These are phyloP conservation scores for Marmota monax DNA, from an alignment of 2,113 vertebrate species.

Conservation along the genomic window DNA sequence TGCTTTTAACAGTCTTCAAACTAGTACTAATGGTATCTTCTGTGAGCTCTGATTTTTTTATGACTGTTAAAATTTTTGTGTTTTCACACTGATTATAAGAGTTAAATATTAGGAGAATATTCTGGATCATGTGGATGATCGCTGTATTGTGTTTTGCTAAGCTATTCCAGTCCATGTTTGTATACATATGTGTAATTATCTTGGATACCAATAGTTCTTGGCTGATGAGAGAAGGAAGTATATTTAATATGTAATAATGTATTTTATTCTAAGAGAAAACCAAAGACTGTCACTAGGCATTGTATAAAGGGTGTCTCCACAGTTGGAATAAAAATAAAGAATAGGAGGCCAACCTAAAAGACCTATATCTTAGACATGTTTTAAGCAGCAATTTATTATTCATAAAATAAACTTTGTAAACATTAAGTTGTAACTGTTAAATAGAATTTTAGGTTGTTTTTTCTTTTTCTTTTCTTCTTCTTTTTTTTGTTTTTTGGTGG, in stretches of 20 bases:
- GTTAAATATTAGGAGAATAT: not conserved
- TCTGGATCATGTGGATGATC: not conserved
- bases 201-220: not conserved
- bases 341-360: not conserved
- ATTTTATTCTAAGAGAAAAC: conserved; percentile 36
- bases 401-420: not conserved
- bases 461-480: no score
- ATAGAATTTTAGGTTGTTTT: not conserved
- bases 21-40: not conserved
- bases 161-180: not conserved
- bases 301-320: not conserved
- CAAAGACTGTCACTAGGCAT: not conserved
- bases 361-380: not conserved
- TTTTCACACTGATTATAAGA: not conserved
- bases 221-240: not conserved
- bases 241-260: not conserved
- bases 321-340: not conserved
- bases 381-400: not conserved
- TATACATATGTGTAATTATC: not conserved
- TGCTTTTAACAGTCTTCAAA: not conserved
- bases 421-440: not conserved
- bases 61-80: not conserved
- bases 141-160: not conserved
- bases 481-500: no score
- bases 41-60: not conserved